Evolutionary conservation across 1,140 invertebrate species (phyloP).

Genomic region (Zaprionus kolodkinae): DNA sequence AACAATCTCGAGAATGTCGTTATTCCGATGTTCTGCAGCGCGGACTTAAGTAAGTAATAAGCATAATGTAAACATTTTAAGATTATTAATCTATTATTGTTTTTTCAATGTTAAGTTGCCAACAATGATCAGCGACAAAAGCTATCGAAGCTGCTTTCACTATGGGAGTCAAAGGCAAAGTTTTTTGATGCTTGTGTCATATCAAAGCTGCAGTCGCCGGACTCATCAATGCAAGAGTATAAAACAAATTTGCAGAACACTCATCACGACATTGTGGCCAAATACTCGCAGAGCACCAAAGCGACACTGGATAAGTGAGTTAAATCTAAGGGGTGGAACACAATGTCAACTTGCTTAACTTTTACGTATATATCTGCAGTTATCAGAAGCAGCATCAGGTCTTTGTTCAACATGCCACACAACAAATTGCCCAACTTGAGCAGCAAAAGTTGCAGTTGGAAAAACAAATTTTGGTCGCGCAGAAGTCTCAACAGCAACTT

Average conservation of each 20-base stretch:
- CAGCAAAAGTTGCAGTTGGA: constrained; percentile 91
- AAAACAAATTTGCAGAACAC: constrained; percentile 92
- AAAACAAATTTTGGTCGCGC: constrained; percentile 86
- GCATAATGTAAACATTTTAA: background rate
- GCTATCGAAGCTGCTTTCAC: constrained; percentile 94
- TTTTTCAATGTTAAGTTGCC: constrained; percentile 86
- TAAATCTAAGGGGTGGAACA: background rate
- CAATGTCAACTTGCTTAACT: background rate
- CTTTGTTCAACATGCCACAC: constrained; percentile 95
- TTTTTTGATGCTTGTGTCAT: constrained; percentile 95
- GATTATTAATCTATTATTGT: constrained; percentile 29
- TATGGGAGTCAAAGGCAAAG: constrained; percentile 98
- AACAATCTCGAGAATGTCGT: constrained; percentile 96
- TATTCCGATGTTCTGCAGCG: constrained; percentile 98
- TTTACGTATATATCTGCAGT: constrained; percentile 61
- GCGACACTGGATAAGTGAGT: constrained; percentile 90
- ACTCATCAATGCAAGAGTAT: constrained; percentile 92
- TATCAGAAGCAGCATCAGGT: constrained; percentile 97
- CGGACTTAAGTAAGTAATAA: constrained; percentile 88
- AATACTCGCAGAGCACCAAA: constrained; percentile 90
- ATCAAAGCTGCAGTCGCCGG: constrained; percentile 92
- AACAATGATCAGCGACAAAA: constrained; percentile 95
- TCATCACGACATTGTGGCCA: constrained; percentile 90
- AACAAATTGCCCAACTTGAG: constrained; percentile 93
- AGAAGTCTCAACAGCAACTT: constrained; percentile 54